phyloP scores from a whole-genome alignment of 37 sponge, comb jelly and placozoan genomes.

The Beroe forskalii region DNA sequence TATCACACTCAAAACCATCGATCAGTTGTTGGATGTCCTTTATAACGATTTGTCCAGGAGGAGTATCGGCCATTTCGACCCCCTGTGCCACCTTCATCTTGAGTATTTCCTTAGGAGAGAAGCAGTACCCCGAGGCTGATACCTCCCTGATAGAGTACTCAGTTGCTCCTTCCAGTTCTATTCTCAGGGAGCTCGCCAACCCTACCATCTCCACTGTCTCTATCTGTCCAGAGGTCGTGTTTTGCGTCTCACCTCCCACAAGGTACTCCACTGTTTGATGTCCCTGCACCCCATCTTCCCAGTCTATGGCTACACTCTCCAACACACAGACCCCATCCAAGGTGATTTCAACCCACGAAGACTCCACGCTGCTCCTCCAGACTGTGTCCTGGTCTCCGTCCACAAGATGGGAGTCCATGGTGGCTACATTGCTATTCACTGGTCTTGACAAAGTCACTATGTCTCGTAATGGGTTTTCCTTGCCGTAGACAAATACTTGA shows the following conservation, averaged over 20 bases:
- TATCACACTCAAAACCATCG: background rate
- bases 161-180: background rate
- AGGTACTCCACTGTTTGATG: background rate
- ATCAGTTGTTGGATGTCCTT: background rate
- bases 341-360: background rate
- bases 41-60: background rate
- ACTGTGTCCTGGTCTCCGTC: background rate
- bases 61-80: background rate
- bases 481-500: background rate
- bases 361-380: background rate
- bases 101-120: background rate
- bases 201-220: background rate
- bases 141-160: constrained; percentile 9
- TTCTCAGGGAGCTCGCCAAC: background rate
- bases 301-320: background rate
- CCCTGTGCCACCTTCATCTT: background rate
- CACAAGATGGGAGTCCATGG: background rate
- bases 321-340: constrained; percentile 4
- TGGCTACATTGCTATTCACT: background rate
- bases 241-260: background rate
- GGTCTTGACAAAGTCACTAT: background rate
- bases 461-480: no score
- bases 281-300: background rate
- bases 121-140: background rate
- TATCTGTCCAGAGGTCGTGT: background rate